These are phyloP conservation scores for Athrips mouffetella DNA, from an alignment of 2,888 invertebrate species.

Conservation along the genomic window DNA sequence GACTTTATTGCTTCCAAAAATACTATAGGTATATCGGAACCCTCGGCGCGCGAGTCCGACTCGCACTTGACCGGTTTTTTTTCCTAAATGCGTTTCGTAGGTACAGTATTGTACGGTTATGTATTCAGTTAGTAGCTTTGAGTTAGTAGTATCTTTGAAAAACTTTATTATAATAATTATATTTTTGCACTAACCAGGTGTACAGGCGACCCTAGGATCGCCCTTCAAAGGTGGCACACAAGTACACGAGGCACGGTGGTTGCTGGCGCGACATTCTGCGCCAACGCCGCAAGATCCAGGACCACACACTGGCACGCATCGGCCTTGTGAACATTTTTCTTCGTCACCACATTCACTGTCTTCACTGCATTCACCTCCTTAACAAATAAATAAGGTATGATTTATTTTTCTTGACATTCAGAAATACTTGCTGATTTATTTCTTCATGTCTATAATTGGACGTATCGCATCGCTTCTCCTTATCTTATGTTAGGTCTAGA, in stretches of 20 bases:
- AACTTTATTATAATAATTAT: neutral
- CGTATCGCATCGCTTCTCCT: slow-evolving; percentile 1
- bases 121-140: too few species aligned
- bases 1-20: too few species aligned
- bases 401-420: neutral
- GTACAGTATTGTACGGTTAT: too few species aligned
- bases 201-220: slow-evolving; percentile 89
- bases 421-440: neutral
- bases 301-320: slow-evolving; percentile 87
- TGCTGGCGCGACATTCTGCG: slow-evolving; percentile 86
- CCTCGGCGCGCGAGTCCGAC: too few species aligned
- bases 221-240: slow-evolving; percentile 87
- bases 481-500: neutral
- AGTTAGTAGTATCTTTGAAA: too few species aligned
- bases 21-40: too few species aligned
- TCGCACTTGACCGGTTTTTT: too few species aligned
- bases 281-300: slow-evolving; percentile 85
- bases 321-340: slow-evolving; percentile 84
- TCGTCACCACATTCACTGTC: slow-evolving; percentile 85
- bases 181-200: slow-evolving; percentile 50
- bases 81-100: too few species aligned
- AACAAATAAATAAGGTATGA: slow-evolving; percentile 9
- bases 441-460: neutral
- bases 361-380: slow-evolving; percentile 81
- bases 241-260: slow-evolving; percentile 87